A percentile compares a stretch with the other conserved stretches of the same genome.
phyloP scores from a whole-genome alignment of 1,140 invertebrate genomes.

The Gryllus bimaculatus region DNA sequence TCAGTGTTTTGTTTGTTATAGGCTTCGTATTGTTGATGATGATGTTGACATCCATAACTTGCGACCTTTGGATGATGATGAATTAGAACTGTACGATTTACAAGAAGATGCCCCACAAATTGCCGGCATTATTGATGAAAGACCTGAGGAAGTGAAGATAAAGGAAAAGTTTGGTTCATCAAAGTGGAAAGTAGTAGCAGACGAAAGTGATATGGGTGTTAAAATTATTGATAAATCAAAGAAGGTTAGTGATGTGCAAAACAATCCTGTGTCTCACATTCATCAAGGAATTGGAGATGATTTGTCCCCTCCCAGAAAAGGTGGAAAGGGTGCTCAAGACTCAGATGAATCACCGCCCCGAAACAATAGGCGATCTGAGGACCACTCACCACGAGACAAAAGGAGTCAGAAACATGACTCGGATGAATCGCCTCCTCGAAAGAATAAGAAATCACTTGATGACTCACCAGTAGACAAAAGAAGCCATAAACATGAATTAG shows the following conservation, averaged over 20 bases:
- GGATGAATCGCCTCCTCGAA: constrained; percentile 21
- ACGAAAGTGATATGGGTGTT: constrained; percentile 22
- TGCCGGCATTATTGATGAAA: constrained; percentile 81
- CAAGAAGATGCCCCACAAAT: constrained; percentile 83
- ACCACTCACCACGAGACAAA: constrained; percentile 11
- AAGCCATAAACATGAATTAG: neutral
- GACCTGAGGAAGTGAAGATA: constrained; percentile 55
- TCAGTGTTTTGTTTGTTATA: constrained; percentile 38
- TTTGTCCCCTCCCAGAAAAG: constrained; percentile 28
- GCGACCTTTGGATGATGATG: constrained; percentile 49
- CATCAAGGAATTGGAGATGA: constrained; percentile 21
- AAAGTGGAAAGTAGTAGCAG: constrained; percentile 61
- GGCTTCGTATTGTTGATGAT: constrained; percentile 83
- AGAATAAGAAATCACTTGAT: neutral
- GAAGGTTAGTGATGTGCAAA: neutral
- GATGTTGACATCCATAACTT: constrained; percentile 61
- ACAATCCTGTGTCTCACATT: neutral
- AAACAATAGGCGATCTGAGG: constrained; percentile 20
- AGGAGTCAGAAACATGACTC: constrained; percentile 25
- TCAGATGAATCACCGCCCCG: constrained; percentile 30
- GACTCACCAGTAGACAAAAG: too few relatives aligned
- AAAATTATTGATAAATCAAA: constrained; percentile 15
- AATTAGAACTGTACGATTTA: constrained; percentile 55
- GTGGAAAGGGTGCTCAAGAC: constrained; percentile 19
- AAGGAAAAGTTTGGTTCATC: constrained; percentile 51